A percentile compares a stretch with the other conserved stretches of the same genome.
phyloP scores from a whole-genome alignment of 2,888 invertebrate species.

The Macaria notata region DNA sequence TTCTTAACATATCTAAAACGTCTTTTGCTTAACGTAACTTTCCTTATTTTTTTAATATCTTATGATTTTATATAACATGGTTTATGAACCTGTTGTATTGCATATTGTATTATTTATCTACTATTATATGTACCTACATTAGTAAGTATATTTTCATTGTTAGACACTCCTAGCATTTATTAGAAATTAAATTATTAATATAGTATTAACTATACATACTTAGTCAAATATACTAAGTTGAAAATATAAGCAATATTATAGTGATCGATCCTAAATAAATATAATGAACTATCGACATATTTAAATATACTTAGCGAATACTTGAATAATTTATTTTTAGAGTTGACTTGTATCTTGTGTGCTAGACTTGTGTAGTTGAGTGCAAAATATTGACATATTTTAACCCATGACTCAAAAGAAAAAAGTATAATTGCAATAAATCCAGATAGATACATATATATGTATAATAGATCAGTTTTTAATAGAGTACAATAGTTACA shows the following conservation, averaged over 20 bases:
- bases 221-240: constrained; percentile 1
- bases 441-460: background rate
- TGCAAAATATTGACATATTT: background rate
- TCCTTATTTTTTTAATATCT: too few relatives aligned
- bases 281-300: background rate
- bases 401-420: background rate
- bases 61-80: too few relatives aligned
- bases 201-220: background rate
- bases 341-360: constrained; percentile 9
- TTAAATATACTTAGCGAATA: background rate
- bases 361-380: constrained; percentile 2
- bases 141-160: too few relatives aligned
- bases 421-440: background rate
- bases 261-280: constrained; percentile 10
- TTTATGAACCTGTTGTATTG: too few relatives aligned
- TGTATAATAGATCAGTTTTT: background rate
- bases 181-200: too few relatives aligned
- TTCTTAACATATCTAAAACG: too few relatives aligned
- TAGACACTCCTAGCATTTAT: too few relatives aligned
- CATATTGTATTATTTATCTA: too few relatives aligned
- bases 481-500: too few relatives aligned
- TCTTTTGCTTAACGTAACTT: too few relatives aligned
- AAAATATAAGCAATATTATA: constrained; percentile 23
- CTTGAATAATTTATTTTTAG: constrained; percentile 24
- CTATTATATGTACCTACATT: too few relatives aligned